Evolutionary conservation across 92 coral and sea anemone genomes (phyloP).

Genomic region (Scolanthus callimorphus): DNA sequence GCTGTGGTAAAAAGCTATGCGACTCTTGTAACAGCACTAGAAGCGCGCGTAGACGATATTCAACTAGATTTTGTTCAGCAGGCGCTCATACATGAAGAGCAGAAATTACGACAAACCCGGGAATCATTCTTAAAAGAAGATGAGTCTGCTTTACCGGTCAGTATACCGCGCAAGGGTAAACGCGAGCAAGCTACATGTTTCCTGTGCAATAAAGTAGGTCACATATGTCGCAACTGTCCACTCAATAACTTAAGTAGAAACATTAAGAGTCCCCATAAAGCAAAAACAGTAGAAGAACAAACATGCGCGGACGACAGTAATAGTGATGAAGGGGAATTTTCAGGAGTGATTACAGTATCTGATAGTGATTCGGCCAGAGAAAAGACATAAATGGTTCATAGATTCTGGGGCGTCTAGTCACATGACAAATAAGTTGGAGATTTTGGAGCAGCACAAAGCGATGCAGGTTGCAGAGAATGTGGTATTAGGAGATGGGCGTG

Average conservation of each 20-base stretch:
- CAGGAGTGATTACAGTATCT: slow-evolving; percentile 30
- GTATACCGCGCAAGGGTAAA: slow-evolving; percentile 4
- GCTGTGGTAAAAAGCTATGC: slow-evolving; percentile 43
- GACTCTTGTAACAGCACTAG: slow-evolving; percentile 50
- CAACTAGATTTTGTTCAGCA: slow-evolving; percentile 37
- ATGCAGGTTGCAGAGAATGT: slow-evolving; percentile 37
- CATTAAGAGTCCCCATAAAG: too few relatives aligned
- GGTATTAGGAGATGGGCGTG: slow-evolving; percentile 50
- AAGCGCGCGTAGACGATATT: slow-evolving; percentile 34
- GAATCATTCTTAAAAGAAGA: slow-evolving; percentile 27
- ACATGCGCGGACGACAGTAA: too few relatives aligned
- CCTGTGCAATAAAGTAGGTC: slow-evolving; percentile 32
- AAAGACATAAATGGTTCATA: slow-evolving; percentile 25
- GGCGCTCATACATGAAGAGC: slow-evolving; percentile 41
- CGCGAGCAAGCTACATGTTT: slow-evolving; percentile 34
- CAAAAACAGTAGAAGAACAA: too few relatives aligned
- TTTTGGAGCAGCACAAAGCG: slow-evolving; percentile 28
- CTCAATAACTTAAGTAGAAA: too few relatives aligned
- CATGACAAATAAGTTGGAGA: slow-evolving; percentile 39
- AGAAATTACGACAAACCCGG: slow-evolving; percentile 22
- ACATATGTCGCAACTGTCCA: slow-evolving; percentile 47
- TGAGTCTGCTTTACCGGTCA: slow-evolving; percentile 43
- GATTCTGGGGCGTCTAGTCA: slow-evolving; percentile 53
- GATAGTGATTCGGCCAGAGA: slow-evolving; percentile 16
- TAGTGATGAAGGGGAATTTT: too few relatives aligned